Evolutionary conservation across 2,888 invertebrate genomes (phyloP).

Genomic region (Philopedon plagiatum): DNA sequence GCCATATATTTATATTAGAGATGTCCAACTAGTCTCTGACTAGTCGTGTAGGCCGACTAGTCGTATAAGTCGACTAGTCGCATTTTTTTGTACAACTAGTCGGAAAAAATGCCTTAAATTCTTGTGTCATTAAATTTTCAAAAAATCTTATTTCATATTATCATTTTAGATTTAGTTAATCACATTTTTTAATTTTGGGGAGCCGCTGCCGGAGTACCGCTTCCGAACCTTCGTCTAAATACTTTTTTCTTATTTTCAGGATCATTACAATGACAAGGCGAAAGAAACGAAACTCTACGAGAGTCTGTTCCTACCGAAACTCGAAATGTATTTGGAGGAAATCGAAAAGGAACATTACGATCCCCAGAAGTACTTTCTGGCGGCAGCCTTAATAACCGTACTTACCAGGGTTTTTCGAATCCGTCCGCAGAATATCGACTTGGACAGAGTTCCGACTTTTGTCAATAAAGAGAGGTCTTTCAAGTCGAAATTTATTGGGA

Average conservation of each 20-base stretch:
- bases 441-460: constrained; percentile 87
- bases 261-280: constrained; percentile 80
- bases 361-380: constrained; percentile 77
- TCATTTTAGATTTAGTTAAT: too few relatives aligned
- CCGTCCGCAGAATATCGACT: constrained; percentile 72
- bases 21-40: too few relatives aligned
- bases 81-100: too few relatives aligned
- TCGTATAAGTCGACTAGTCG: too few relatives aligned
- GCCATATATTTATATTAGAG: too few relatives aligned
- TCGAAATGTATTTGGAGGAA: constrained; percentile 79
- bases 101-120: too few relatives aligned
- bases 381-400: constrained; percentile 86
- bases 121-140: too few relatives aligned
- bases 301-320: constrained; percentile 79
- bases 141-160: too few relatives aligned
- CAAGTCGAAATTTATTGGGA: constrained; percentile 77
- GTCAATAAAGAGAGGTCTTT: constrained; percentile 88
- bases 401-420: constrained; percentile 83
- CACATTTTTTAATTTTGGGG: too few relatives aligned
- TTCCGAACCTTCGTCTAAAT: too few relatives aligned
- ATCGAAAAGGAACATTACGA: constrained; percentile 76
- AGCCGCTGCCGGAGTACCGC: too few relatives aligned
- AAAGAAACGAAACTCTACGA: constrained; percentile 84
- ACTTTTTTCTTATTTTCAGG: constrained; percentile 65
- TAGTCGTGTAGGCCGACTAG: too few relatives aligned